Evolutionary conservation across 2,888 invertebrate species (phyloP), one percentile per base, ranked within the genome.

Genomic region (Eulithis testata): DNA sequence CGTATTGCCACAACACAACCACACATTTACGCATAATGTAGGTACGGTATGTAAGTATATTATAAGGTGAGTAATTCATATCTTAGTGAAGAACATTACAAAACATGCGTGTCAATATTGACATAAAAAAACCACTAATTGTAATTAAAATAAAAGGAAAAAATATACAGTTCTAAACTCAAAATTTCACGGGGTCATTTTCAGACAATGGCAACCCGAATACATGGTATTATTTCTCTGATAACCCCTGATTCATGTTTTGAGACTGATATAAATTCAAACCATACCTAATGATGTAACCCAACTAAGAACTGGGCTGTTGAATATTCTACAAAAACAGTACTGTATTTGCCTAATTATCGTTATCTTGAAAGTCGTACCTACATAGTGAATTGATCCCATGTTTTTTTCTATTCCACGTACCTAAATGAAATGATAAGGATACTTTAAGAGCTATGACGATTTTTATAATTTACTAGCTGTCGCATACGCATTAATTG

Each of bases 231-330:
- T 62, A 58, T 67, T 58, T 57, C 6, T 31, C 59, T 60, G 73
- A 73, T 73, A 73, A 73, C 73, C 73, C 57, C 67, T 66, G 68
- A 69, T 63, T 67, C 64, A 65, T 66, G 66, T 73, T 71, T 63
- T 68, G 62, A 66, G 69, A 31, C n/a, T 58, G 66, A 58, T 66
- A 68, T 65, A 63, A 69, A 60, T 64, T 40, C 60, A 58, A 60
- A 62, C 52, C 44, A 58, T 69, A 67, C 62, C 59, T 51, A 55
- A 63, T 63, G 59, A 70, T 68, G 60, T 68, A 63, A 65, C 36
- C 50, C 53, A 56, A 60, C 14, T 14, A 14, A 53, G n/a, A 53
- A 53, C 21, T 11, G 14, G 14, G 47, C 49, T 49, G 21, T 49
- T 49, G 11, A 49, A 49, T 40, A 8, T 12, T 49, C 4, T 21